Evolutionary conservation across 37 sponge, comb jelly and placozoan genomes (phyloP).

Genomic region (Oopsacas minuta): DNA sequence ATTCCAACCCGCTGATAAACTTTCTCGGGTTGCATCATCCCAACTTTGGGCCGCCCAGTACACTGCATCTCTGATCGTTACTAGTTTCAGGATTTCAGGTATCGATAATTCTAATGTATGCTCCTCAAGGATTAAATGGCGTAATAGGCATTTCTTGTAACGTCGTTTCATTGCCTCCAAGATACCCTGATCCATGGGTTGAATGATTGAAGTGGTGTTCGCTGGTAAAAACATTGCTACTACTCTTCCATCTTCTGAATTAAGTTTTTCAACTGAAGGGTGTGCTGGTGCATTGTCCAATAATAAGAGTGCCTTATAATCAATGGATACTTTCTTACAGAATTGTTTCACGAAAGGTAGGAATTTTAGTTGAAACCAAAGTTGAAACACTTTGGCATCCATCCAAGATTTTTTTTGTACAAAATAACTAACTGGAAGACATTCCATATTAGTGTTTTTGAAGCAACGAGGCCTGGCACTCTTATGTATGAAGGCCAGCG

Average conservation of each 20-base stretch:
- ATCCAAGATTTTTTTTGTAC: slow-evolving; percentile 22
- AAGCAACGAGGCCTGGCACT: slow-evolving; percentile 31
- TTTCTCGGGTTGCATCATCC: slow-evolving; percentile 25
- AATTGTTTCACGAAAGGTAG: slow-evolving; percentile 17
- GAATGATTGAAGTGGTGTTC: neutral
- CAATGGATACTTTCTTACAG: slow-evolving; percentile 8
- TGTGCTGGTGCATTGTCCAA: neutral
- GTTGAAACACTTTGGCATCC: slow-evolving; percentile 19
- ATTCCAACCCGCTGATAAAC: slow-evolving; percentile 21
- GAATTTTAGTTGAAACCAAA: slow-evolving; percentile 29
- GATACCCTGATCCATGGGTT: slow-evolving; percentile 17
- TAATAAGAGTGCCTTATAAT: slow-evolving; percentile 13
- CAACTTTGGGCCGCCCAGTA: slow-evolving; percentile 26
- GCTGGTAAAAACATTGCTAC: slow-evolving; percentile 20
- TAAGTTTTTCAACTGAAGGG: neutral
- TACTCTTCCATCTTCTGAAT: slow-evolving; percentile 20
- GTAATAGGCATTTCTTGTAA: slow-evolving; percentile 3
- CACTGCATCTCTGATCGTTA: slow-evolving; percentile 31
- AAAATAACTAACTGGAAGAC: slow-evolving; percentile 28
- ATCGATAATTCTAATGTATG: slow-evolving; percentile 18
- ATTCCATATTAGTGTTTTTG: slow-evolving; percentile 33
- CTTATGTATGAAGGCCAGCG: slow-evolving; percentile 29
- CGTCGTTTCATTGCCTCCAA: slow-evolving; percentile 20
- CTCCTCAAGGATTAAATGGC: slow-evolving; percentile 21
- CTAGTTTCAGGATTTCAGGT: slow-evolving; percentile 22